These are phyloP conservation scores for Lutjanus erythropterus DNA, from an alignment of 2,113 vertebrate genomes.

Conservation along the genomic window DNA sequence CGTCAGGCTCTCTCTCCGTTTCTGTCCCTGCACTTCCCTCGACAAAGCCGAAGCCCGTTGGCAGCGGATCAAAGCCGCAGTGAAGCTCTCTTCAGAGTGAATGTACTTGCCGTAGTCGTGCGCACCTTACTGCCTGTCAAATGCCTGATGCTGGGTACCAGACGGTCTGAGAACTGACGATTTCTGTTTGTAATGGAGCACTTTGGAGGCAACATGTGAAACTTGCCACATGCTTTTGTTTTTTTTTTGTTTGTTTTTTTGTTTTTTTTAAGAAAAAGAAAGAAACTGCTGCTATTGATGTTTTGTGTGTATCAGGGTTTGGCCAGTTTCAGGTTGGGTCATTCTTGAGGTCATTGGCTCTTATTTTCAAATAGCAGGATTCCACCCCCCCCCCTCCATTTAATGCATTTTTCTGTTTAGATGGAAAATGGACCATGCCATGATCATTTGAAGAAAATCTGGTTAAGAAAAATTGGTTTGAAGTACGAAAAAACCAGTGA, in stretches of 20 bases:
- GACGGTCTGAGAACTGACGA: constrained; percentile 87
- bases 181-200: constrained; percentile 91
- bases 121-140: constrained; percentile 86
- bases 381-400: constrained; percentile 2
- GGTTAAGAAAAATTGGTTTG: constrained; percentile 1
- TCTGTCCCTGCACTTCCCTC: constrained; percentile 74
- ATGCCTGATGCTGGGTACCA: constrained; percentile 88
- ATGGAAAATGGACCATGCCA: constrained; percentile 33
- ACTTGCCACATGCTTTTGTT: constrained; percentile 81
- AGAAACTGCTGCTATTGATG: constrained; percentile 92
- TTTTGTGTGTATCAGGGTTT: constrained; percentile 79
- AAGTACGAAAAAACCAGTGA: constrained; percentile 37
- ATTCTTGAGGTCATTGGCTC: constrained; percentile 48
- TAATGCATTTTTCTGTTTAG: not conserved
- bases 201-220: constrained; percentile 92
- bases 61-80: constrained; percentile 39
- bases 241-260: constrained; percentile 1
- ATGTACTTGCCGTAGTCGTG: constrained; percentile 73
- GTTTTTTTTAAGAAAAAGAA: not conserved
- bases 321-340: constrained; percentile 52
- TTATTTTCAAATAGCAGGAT: constrained; percentile 51
- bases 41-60: constrained; percentile 42
- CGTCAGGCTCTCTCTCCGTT: constrained; percentile 22
- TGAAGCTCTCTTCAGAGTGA: constrained; percentile 67
- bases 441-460: constrained; percentile 12